Percentiles rank a stretch among this genome's conserved stretches.
phyloP scores from a whole-genome alignment of 1,140 invertebrate genomes.

The Antheraea mylitta region DNA sequence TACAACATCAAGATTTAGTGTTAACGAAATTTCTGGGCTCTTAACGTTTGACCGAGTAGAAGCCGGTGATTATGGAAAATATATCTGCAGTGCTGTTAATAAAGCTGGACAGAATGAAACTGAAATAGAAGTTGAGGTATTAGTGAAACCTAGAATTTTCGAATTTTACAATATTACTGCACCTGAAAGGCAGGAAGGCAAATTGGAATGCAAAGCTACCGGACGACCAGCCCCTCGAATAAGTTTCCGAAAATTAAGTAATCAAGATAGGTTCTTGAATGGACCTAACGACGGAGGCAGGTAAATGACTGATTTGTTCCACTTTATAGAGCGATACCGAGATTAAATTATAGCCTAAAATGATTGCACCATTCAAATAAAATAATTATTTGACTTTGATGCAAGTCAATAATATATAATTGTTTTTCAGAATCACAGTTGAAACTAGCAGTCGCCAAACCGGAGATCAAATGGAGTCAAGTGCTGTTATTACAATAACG shows the following conservation, averaged over 20 bases:
- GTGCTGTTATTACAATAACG: slow-evolving; percentile 83
- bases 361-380: too few species aligned
- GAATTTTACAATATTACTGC: slow-evolving; percentile 88
- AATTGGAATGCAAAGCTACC: slow-evolving; percentile 86
- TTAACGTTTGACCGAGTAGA: slow-evolving; percentile 88
- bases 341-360: too few species aligned
- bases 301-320: slow-evolving; percentile 33
- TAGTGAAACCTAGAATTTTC: slow-evolving; percentile 89
- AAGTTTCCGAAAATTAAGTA: slow-evolving; percentile 84
- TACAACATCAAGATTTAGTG: slow-evolving; percentile 85
- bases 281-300: slow-evolving; percentile 83
- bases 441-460: slow-evolving; percentile 69
- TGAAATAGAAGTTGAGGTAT: slow-evolving; percentile 82
- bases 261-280: slow-evolving; percentile 77
- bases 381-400: slow-evolving; percentile 21
- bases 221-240: slow-evolving; percentile 89
- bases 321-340: slow-evolving; percentile 12
- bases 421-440: slow-evolving; percentile 78
- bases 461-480: slow-evolving; percentile 81
- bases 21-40: slow-evolving; percentile 84
- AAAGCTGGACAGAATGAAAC: slow-evolving; percentile 85
- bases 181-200: slow-evolving; percentile 81
- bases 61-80: slow-evolving; percentile 88
- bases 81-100: slow-evolving; percentile 91
- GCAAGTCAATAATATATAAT: slow-evolving; percentile 73